phyloP scores from a whole-genome alignment of 2,888 invertebrate genomes.

The Sinohyriopsis cumingii region DNA sequence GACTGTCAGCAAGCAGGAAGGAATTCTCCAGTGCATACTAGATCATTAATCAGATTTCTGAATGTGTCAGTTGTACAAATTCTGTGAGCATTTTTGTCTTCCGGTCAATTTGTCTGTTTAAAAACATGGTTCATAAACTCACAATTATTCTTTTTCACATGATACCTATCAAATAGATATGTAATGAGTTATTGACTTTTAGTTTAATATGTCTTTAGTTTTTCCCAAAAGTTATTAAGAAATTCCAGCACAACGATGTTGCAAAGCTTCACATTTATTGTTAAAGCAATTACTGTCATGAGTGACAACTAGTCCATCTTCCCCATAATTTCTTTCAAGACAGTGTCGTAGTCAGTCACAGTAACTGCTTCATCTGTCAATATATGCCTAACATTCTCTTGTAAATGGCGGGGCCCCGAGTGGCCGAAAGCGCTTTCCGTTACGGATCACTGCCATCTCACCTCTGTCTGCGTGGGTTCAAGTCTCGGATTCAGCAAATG shows the following conservation, averaged over 20 bases:
- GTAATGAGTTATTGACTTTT: slow-evolving; percentile 8
- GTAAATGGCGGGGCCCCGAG: too few relatives aligned
- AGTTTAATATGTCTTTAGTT: background rate
- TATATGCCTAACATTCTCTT: slow-evolving; percentile 9
- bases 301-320: slow-evolving; percentile 13
- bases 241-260: slow-evolving; percentile 1
- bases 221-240: slow-evolving; percentile 8
- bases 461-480: too few relatives aligned
- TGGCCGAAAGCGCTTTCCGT: too few relatives aligned
- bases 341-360: background rate
- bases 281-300: slow-evolving; percentile 20
- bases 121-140: slow-evolving; percentile 26
- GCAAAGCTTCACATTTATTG: slow-evolving; percentile 17
- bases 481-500: too few relatives aligned
- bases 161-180: background rate
- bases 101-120: slow-evolving; percentile 21
- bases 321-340: slow-evolving; percentile 16
- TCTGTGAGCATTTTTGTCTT: slow-evolving; percentile 3
- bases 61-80: too few relatives aligned
- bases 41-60: slow-evolving; percentile 9
- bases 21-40: slow-evolving; percentile 7
- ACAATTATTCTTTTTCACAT: slow-evolving; percentile 30
- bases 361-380: slow-evolving; percentile 15
- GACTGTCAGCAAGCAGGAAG: slow-evolving; percentile 5
- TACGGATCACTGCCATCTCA: too few relatives aligned